A percentile compares a stretch with the other conserved stretches of the same genome.
Conservation (phyloP, 2,888 invertebrate genomes). For the Acrocyrtus sp. region DNA sequence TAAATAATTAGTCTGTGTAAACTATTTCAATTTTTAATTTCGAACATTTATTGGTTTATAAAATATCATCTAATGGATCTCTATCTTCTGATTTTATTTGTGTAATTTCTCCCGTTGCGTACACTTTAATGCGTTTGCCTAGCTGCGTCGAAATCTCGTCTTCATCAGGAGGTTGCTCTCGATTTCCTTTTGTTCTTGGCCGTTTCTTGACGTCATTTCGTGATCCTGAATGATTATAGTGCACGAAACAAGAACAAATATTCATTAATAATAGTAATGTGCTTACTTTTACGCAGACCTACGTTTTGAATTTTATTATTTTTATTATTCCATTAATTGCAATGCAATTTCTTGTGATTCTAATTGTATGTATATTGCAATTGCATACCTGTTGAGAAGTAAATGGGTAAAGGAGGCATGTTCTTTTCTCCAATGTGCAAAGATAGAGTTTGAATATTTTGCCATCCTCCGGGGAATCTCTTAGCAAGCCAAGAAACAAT, state of each 20-base stretch:
- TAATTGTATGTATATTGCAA: too few relatives aligned
- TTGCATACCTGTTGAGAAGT: slow-evolving; percentile 55
- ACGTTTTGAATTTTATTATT: background rate
- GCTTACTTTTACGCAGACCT: background rate
- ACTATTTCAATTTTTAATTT: background rate
- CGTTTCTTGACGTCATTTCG: slow-evolving; percentile 43
- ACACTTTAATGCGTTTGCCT: slow-evolving; percentile 50
- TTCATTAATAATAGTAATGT: background rate
- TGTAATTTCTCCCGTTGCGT: slow-evolving; percentile 51
- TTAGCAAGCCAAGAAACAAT: slow-evolving; percentile 48
- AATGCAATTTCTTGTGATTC: too few relatives aligned
- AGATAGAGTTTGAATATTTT: slow-evolving; percentile 54
- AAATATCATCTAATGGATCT: slow-evolving; percentile 41
- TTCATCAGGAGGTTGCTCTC: slow-evolving; percentile 20
- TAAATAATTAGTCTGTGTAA: background rate
- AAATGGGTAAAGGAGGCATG: slow-evolving; percentile 56
- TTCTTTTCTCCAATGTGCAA: slow-evolving; percentile 33
- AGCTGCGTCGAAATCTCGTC: slow-evolving; percentile 57
- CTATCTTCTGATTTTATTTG: slow-evolving; percentile 24
- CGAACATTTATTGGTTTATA: too few relatives aligned
- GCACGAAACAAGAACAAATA: background rate
- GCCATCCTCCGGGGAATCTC: slow-evolving; percentile 60
- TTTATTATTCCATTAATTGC: too few relatives aligned
- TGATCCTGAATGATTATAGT: slow-evolving; percentile 41
- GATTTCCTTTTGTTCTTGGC: slow-evolving; percentile 17